These are phyloP conservation scores for Zophobas atratus DNA, from an alignment of 1,140 invertebrate genomes.

Conservation along the genomic window DNA sequence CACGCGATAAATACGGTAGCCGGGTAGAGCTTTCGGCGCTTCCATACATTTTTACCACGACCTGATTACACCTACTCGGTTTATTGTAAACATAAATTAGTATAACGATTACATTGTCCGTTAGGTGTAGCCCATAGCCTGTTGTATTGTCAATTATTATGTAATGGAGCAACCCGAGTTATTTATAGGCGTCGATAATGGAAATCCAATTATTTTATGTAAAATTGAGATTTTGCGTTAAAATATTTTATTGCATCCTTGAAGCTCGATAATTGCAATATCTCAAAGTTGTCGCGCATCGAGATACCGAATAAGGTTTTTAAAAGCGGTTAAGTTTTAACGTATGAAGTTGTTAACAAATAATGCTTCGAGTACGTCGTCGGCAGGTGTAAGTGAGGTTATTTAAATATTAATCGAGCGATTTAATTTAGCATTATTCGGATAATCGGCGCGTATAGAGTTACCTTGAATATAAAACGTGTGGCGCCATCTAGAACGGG, in stretches of 20 bases:
- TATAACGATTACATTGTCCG: constrained; percentile 36
- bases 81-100: constrained; percentile 38
- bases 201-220: constrained; percentile 42
- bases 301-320: constrained; percentile 32
- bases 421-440: constrained; percentile 43
- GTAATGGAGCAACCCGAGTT: constrained; percentile 26
- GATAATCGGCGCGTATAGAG: constrained; percentile 39
- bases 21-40: constrained; percentile 28
- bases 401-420: constrained; percentile 41
- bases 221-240: constrained; percentile 26
- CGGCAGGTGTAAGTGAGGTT: constrained; percentile 29
- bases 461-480: constrained; percentile 52
- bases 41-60: constrained; percentile 22
- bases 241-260: constrained; percentile 41
- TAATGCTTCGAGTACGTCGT: constrained; percentile 3
- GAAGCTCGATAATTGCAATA: constrained; percentile 32
- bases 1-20: constrained; percentile 26
- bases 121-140: constrained; percentile 17
- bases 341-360: constrained; percentile 30
- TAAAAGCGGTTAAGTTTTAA: constrained; percentile 12
- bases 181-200: constrained; percentile 27
- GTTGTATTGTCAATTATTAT: constrained; percentile 32
- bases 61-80: constrained; percentile 14
- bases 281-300: constrained; percentile 35
- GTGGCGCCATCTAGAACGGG: constrained; percentile 52